Base-by-base conservation (phyloP, 1,140 invertebrate species). In the Ganaspis sp. region DNA sequence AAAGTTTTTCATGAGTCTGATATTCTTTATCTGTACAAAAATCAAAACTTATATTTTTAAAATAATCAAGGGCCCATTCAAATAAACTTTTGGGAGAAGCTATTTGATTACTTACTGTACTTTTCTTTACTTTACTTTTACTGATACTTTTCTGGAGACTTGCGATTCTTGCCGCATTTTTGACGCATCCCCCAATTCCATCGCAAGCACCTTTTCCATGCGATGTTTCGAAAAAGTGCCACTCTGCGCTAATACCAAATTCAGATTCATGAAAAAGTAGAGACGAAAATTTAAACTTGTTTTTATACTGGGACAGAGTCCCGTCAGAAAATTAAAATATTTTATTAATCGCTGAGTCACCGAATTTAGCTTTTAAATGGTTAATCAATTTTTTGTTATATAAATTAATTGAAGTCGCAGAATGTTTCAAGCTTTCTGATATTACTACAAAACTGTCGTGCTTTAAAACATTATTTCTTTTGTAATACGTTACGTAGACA, bases 201-300 rank as follows among this genome's bases (percentile, higher is more conserved):
- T 85, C 79, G 54, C 80, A 81, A 1, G 75, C 58, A 11, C 75
- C 75, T 79, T 86, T 87, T 11, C 88, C 87, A 78, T 86, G 88
- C 9, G 76, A 69, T 19, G 85, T 87, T 19, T 83, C 81, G 75
- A 81, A 88, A 76, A 87, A 87, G 72, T 84, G 23, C 85, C 87
- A 89, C 58, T 85, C 75, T 21, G 80, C 80, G 69, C 77, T 54
- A 29, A 82, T 71, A 53, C 49, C 26, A 72, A 79, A 78, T 70
- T 85, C 83, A 74, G 11, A n/a, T 64, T 38, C 17, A 42, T 77
- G 45, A 6, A 45, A n/a, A 70, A 71, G 72, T 53, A 84, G 29
- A 74, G 80, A 78, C 4, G 17, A 26, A 71, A 83, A 80, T 70
- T 83, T 83, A 49, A 71, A 78, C 45, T 78, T 82, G 72, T 86